Conservation (phyloP, 2,113 vertebrate species). For the Leiothrix lutea region DNA sequence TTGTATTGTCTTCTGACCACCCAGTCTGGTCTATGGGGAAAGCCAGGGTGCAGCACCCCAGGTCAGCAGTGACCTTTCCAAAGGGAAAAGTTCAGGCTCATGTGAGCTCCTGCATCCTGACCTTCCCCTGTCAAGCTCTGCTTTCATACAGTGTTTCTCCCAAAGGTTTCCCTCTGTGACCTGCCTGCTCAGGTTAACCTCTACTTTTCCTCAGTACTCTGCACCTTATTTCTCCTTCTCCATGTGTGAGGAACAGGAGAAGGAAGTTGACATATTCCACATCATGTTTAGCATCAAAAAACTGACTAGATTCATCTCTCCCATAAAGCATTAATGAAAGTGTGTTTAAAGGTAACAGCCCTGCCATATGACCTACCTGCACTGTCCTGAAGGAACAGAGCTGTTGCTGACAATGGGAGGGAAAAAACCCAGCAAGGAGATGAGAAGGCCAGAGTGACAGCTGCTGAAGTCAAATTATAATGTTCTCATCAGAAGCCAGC, state of each 20-base stretch:
- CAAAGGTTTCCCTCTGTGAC: background rate
- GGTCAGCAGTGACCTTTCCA: background rate
- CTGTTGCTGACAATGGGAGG: background rate
- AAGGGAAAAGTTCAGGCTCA: background rate
- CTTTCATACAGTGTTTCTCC: background rate
- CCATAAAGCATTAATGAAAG: background rate
- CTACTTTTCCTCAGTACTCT: background rate
- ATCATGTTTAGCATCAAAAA: background rate
- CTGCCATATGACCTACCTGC: background rate
- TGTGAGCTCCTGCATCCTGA: background rate
- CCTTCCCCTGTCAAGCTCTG: background rate
- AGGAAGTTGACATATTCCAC: background rate
- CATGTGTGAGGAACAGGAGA: background rate
- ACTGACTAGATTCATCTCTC: background rate
- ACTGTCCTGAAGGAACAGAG: background rate
- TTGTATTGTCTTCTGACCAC: background rate
- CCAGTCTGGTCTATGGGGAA: background rate
- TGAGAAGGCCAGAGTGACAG: background rate
- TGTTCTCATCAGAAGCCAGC: background rate
- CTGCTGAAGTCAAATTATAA: background rate
- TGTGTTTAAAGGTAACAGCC: background rate
- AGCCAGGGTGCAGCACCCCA: background rate
- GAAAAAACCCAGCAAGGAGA: accelerated
- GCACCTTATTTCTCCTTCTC: background rate
- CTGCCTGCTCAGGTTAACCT: background rate